phyloP scores from a whole-genome alignment of 2,888 invertebrate genomes.

The Eupithecia subfuscata region DNA sequence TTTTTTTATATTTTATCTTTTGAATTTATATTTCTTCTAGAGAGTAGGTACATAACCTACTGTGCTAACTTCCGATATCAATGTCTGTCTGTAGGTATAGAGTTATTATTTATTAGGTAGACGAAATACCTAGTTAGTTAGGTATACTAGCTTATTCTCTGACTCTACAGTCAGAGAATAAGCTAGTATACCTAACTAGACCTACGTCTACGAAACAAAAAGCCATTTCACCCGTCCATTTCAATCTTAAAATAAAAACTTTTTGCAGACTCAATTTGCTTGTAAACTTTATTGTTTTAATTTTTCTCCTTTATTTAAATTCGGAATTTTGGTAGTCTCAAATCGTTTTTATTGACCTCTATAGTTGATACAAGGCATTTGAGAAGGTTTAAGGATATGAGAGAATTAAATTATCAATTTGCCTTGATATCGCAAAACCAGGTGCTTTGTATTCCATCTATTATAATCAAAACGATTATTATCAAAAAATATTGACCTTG shows the following conservation, averaged over 20 bases:
- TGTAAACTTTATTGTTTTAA: not conserved
- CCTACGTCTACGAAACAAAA: too few species aligned
- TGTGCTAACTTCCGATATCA: too few species aligned
- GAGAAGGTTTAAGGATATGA: conserved; percentile 34
- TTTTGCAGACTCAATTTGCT: not conserved
- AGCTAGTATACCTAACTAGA: too few species aligned
- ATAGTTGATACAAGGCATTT: conserved; percentile 21
- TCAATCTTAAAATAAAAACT: not conserved
- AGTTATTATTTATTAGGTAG: too few species aligned
- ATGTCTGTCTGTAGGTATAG: too few species aligned
- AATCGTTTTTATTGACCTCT: conserved; percentile 20
- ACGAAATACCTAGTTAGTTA: too few species aligned
- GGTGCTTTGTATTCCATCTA: conserved; percentile 3
- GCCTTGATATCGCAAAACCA: conserved; percentile 10
- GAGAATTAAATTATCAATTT: conserved; percentile 16
- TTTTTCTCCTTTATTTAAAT: not conserved
- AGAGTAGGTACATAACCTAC: too few species aligned
- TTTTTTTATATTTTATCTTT: too few species aligned
- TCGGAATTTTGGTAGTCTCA: conserved; percentile 19
- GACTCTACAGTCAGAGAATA: too few species aligned
- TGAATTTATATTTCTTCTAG: too few species aligned
- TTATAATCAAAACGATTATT: conserved; percentile 1
- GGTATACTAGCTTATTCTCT: too few species aligned
- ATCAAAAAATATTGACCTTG: conserved; percentile 10
- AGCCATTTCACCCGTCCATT: not conserved